Evolutionary conservation across 2,113 vertebrate species (phyloP).

Genomic region (Apeltes quadracus): DNA sequence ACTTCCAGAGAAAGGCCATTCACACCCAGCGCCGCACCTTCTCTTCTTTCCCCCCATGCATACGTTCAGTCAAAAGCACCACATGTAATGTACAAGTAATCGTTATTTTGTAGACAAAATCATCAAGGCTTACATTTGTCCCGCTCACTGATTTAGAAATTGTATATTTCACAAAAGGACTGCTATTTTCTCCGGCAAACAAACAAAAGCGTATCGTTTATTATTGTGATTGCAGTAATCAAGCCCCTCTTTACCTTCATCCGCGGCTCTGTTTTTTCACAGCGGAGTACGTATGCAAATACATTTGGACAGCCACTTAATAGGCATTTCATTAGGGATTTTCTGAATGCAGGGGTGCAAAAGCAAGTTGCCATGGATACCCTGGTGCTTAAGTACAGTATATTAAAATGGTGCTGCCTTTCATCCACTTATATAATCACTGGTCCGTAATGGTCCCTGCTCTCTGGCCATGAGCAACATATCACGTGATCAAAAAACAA

Average conservation of each 20-base stretch:
- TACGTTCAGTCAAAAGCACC: constrained; percentile 18
- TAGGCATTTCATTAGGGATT: constrained; percentile 83
- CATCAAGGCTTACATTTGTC: constrained; percentile 11
- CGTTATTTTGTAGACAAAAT: neutral
- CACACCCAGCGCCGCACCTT: constrained; percentile 46
- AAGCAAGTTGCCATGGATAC: constrained; percentile 84
- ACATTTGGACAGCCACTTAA: constrained; percentile 83
- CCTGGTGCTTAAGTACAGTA: constrained; percentile 79
- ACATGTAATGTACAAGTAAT: neutral
- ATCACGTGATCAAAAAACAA: constrained; percentile 70
- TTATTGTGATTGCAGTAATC: constrained; percentile 50
- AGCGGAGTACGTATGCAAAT: constrained; percentile 79
- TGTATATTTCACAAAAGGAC: constrained; percentile 1
- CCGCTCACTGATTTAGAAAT: constrained; percentile 20
- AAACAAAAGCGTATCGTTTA: constrained; percentile 25
- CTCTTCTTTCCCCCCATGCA: neutral
- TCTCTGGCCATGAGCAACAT: constrained; percentile 75
- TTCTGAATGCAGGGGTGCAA: constrained; percentile 70
- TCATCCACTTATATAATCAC: constrained; percentile 80
- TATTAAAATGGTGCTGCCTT: constrained; percentile 79
- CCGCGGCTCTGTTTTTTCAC: constrained; percentile 24
- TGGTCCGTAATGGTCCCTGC: constrained; percentile 76
- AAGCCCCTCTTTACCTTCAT: constrained; percentile 22
- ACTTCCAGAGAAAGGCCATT: constrained; percentile 65
- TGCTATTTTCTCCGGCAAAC: neutral